phyloP scores from a whole-genome alignment of 2,888 invertebrate species.

The Athrips mouffetella region DNA sequence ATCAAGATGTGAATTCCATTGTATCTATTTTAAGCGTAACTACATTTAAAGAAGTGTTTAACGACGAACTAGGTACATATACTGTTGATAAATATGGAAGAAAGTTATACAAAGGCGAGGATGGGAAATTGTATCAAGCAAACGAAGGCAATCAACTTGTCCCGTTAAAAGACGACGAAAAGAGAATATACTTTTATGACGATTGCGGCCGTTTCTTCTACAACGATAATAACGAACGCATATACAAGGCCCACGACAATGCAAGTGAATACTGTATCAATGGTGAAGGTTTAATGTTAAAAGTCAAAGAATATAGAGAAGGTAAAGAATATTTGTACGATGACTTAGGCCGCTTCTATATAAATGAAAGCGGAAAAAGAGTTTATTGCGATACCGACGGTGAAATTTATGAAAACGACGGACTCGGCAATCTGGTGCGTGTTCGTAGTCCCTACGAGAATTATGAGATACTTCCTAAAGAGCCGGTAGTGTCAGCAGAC shows the following conservation, averaged over 20 bases:
- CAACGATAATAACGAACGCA: slow-evolving; percentile 20
- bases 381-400: slow-evolving; percentile 32
- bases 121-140: slow-evolving; percentile 31
- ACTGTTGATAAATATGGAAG: slow-evolving; percentile 36
- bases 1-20: slow-evolving; percentile 27
- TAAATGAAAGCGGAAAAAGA: slow-evolving; percentile 25
- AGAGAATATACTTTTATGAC: slow-evolving; percentile 39
- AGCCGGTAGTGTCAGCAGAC: slow-evolving; percentile 31
- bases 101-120: slow-evolving; percentile 33
- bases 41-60: slow-evolving; percentile 32
- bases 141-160: slow-evolving; percentile 33
- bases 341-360: slow-evolving; percentile 35
- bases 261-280: slow-evolving; percentile 36
- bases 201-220: slow-evolving; percentile 39
- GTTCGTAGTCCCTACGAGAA: slow-evolving; percentile 19
- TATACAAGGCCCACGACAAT: slow-evolving; percentile 31
- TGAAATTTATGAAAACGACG: slow-evolving; percentile 30
- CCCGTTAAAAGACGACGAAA: slow-evolving; percentile 30
- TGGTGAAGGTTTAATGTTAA: slow-evolving; percentile 28
- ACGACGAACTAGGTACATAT: slow-evolving; percentile 33
- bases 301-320: slow-evolving; percentile 30
- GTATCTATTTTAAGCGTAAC: slow-evolving; percentile 37
- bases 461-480: slow-evolving; percentile 21
- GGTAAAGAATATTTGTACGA: slow-evolving; percentile 35
- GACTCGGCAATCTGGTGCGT: slow-evolving; percentile 34